Base-by-base conservation (phyloP, 1,140 invertebrate genomes). In the Anastatus disparis region DNA sequence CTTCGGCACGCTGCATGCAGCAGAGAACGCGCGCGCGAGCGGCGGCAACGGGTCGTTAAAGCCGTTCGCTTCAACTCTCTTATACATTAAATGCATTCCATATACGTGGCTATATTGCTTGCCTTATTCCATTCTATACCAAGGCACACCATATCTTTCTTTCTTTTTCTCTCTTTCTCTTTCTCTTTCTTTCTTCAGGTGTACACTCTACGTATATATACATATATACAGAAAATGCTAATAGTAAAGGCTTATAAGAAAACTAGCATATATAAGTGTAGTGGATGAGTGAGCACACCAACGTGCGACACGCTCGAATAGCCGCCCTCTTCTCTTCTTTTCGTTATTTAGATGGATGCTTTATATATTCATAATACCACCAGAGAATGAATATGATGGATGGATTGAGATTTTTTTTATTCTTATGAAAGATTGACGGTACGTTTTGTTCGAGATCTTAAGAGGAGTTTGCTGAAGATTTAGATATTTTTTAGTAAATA, bases 11-110 rank as follows among this genome's bases (percentile, higher is more conserved):
- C n/a, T n/a, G n/a, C n/a, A 12, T 7, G 35, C 35, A 6, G 35
- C 6, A 38, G 35, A 38, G 6, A 38, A 38, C 12, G 42, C 42
- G n/a, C n/a, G 10, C 42, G 42, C 42, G 8, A 15, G 3, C 42
- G 3, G 3, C 42, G 10, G 7, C 8, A 12, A 40, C 35, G 56
- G n/a, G 35, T 59, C 56, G 56, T 42, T 42, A 20, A 35, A 20
- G 22, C n/a, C 56, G 56, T 35, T 8, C 22, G 31, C 20, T 20
- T 40, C 38, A 15, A 20, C 22, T n/a, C 22, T 22, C 29, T 46
- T n/a, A n/a, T n/a, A n/a, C n/a, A 61, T 61, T 61, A 61, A 61
- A 61, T 46, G 58, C 58, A 61, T 61, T 61, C 58, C 58, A 29
- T 46, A 61, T 46, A 58, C 55, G 55, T 35, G 55, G 17, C 9